Base-by-base conservation (phyloP, 2,113 vertebrate species). In the Mohoua ochrocephala region DNA sequence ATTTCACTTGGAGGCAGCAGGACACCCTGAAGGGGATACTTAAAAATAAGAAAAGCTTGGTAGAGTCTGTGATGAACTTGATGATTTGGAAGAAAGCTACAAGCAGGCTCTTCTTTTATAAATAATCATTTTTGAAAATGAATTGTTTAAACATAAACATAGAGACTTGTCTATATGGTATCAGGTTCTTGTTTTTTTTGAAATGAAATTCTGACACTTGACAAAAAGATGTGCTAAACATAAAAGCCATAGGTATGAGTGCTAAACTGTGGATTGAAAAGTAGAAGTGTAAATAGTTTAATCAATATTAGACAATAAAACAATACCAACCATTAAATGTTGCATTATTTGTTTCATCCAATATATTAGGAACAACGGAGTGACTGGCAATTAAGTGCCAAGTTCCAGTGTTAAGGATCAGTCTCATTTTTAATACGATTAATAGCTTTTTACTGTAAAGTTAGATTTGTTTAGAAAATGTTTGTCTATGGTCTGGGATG, bases 271-370 rank as follows among this genome's bases (percentile, higher is more conserved):
- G 97, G 96, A 96, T 94, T 97, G 97, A 95, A 96, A 97, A 97
- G 80, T 95, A 98, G 97, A 60, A 95, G 5, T 98, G 98, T 98
- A 98, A 97, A 98, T 98, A 98, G 95, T 98, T 98, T 97, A 97
- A 97, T 98, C 97, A 97, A 95, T 98, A 97, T 97, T 98, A 97
- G 97, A 97, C 96, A 98, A 98, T 98, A 98, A 98, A 98, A 97
- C 91, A 95, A 89, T 98, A 97, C 92, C 95, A 97, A 90, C 92
- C 70, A 84, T 88, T 83, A 92, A 97, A 93, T 91, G 88, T 97
- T 97, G 95, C 85, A 80, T 92, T 97, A 96, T 95, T 98, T 97
- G 91, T 95, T 97, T 97, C 76, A 96, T 97, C 92, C 92, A 87
- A 45, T 96, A 31, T 60, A 75, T 57, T 47, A 59, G 35, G 49